phyloP scores from a whole-genome alignment of 2,888 invertebrate species.

The Shargacucullia verbasci region DNA sequence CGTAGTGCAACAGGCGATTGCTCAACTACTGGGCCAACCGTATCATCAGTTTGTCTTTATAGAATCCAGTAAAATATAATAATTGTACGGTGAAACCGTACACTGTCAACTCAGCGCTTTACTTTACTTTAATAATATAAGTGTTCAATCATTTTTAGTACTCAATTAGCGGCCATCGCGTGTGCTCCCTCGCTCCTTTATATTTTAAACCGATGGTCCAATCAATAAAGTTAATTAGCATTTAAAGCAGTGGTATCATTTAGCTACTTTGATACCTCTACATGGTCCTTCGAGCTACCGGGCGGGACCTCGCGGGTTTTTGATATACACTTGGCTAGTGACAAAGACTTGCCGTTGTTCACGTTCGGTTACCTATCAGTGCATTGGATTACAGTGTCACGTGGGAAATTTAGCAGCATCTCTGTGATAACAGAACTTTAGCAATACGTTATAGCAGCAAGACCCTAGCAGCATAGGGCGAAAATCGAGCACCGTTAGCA shows the following conservation, averaged over 20 bases:
- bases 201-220: conserved; percentile 1
- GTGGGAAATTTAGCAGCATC: neutral
- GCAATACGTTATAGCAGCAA: neutral
- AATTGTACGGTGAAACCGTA: too few relatives aligned
- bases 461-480: conserved; percentile 1
- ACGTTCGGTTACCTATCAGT: conserved; percentile 1
- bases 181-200: too few relatives aligned
- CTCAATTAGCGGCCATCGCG: too few relatives aligned
- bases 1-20: too few relatives aligned
- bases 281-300: conserved; percentile 6
- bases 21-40: too few relatives aligned
- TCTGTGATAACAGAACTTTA: conserved; percentile 1
- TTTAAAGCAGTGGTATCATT: neutral
- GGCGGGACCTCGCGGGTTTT: conserved; percentile 4
- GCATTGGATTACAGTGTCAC: conserved; percentile 1
- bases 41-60: too few relatives aligned
- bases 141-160: too few relatives aligned
- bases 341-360: neutral
- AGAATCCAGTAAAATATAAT: too few relatives aligned
- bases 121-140: too few relatives aligned
- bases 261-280: neutral
- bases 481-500: neutral
- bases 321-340: neutral
- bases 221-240: too few relatives aligned
- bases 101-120: too few relatives aligned